Conservation (phyloP, 2,888 invertebrate genomes). For the Agonopterix arenella region DNA sequence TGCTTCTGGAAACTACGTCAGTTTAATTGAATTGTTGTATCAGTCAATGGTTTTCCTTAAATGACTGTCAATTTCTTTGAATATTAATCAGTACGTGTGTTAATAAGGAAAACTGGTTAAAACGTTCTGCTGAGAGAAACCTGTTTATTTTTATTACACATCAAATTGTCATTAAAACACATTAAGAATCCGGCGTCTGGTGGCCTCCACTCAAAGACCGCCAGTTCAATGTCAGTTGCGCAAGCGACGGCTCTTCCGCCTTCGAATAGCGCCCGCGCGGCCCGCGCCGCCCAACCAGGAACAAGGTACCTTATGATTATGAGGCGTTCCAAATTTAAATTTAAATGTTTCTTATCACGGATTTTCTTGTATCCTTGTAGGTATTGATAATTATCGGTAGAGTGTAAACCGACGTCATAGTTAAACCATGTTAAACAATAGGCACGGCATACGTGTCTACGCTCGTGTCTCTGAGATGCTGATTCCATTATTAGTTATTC, state of each 20-base stretch:
- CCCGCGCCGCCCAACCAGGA: slow-evolving; percentile 54
- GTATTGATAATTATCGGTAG: no score
- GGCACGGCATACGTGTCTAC: neutral
- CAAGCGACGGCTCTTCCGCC: slow-evolving; percentile 44
- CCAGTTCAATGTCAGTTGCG: slow-evolving; percentile 74
- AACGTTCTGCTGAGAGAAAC: slow-evolving; percentile 11
- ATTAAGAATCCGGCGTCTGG: slow-evolving; percentile 51
- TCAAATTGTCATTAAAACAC: slow-evolving; percentile 48
- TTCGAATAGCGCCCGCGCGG: slow-evolving; percentile 36
- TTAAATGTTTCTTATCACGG: slow-evolving; percentile 32
- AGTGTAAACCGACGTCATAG: neutral
- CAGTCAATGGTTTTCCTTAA: slow-evolving; percentile 37
- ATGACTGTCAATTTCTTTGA: slow-evolving; percentile 15
- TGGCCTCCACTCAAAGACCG: slow-evolving; percentile 62
- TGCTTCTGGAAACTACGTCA: slow-evolving; percentile 37
- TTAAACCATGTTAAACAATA: no score
- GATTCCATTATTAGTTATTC: neutral
- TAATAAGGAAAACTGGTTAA: slow-evolving; percentile 27
- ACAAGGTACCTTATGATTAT: slow-evolving; percentile 21
- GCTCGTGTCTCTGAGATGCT: neutral
- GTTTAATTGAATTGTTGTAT: slow-evolving; percentile 7
- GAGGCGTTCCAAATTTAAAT: slow-evolving; percentile 39
- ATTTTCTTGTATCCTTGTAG: neutral
- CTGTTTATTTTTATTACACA: slow-evolving; percentile 22
- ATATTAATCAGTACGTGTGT: slow-evolving; percentile 14